These are phyloP conservation scores for Silurus asotus DNA, from an alignment of 2,113 vertebrate species.

Conservation along the genomic window DNA sequence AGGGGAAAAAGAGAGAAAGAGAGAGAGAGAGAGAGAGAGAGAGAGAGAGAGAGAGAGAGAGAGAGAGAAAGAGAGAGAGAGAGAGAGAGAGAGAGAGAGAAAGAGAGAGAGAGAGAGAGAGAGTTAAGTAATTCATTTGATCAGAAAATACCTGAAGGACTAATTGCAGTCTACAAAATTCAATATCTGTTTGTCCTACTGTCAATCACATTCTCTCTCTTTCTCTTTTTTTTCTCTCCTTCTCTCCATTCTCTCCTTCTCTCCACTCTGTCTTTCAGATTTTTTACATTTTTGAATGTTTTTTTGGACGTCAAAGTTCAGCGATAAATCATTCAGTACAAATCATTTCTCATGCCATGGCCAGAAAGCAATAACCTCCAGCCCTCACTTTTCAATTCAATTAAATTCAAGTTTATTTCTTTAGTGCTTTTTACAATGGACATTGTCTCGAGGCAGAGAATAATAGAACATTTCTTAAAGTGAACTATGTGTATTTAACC, in stretches of 20 bases:
- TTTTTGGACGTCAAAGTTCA: neutral
- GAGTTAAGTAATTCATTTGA: neutral
- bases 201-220: neutral
- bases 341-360: neutral
- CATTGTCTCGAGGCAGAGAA: too few relatives aligned
- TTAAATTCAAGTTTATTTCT: neutral
- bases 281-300: neutral
- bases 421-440: neutral
- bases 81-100: constrained; percentile 18
- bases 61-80: constrained; percentile 17
- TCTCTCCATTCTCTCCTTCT: neutral
- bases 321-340: neutral
- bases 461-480: too few relatives aligned
- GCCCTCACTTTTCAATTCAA: neutral
- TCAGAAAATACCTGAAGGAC: neutral
- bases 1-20: neutral
- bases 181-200: neutral
- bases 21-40: constrained; percentile 16
- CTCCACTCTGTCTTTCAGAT: neutral
- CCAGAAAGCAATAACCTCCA: neutral
- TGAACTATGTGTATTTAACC: too few relatives aligned
- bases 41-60: constrained; percentile 56
- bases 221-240: neutral
- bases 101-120: constrained; percentile 57
- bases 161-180: neutral